phyloP scores from a whole-genome alignment of 2,797 vertebrate species.

The Scolopax bukidnonensis region DNA sequence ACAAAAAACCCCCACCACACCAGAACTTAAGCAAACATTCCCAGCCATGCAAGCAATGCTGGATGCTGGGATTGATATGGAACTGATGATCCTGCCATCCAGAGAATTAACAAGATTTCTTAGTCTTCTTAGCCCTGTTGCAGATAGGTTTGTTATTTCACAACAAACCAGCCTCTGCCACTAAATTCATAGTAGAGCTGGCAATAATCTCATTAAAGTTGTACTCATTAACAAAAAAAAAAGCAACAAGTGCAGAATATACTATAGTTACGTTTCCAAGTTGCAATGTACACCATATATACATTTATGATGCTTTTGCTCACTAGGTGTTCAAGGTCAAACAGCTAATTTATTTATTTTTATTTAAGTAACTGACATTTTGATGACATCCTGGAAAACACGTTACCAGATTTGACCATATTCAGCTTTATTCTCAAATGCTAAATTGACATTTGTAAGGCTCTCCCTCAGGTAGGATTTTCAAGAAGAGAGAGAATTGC shows the following conservation, averaged over 20 bases:
- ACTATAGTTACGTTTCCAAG: neutral
- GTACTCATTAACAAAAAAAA: neutral
- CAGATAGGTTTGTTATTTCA: neutral
- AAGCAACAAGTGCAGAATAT: neutral
- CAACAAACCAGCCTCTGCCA: neutral
- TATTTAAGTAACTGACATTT: neutral
- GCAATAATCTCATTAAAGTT: neutral
- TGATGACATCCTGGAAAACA: neutral
- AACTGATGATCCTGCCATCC: neutral
- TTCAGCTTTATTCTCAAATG: neutral
- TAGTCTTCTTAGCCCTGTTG: neutral
- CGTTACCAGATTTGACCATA: neutral
- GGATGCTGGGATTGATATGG: too few species aligned
- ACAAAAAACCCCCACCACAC: neutral
- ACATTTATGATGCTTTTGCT: neutral
- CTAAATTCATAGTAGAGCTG: neutral
- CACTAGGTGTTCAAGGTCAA: neutral
- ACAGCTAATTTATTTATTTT: neutral
- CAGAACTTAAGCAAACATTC: neutral
- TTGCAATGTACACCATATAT: neutral
- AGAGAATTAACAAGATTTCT: neutral
- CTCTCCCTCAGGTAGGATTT: neutral
- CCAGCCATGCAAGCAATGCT: neutral
- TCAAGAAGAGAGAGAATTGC: neutral
- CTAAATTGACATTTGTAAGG: constrained; percentile 11